Conservation (phyloP, 1,140 invertebrate species). For the Carcinoscorpius rotundicauda region DNA sequence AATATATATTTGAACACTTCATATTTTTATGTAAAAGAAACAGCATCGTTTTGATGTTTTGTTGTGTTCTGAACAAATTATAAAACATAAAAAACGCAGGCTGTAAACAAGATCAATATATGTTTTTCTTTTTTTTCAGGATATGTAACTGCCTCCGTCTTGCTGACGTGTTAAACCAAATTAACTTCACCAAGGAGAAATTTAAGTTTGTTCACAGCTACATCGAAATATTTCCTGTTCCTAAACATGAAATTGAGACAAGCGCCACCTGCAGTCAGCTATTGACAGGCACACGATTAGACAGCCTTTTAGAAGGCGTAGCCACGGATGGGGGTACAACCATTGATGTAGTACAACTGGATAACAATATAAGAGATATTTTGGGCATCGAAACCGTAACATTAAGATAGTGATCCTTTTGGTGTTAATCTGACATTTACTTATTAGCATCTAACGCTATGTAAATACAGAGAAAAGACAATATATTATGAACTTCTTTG, state of each 20-base stretch:
- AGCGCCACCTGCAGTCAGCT: constrained; percentile 1
- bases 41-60: too few relatives aligned
- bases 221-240: constrained; percentile 7
- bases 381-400: constrained; percentile 12
- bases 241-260: constrained; percentile 4
- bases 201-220: not conserved
- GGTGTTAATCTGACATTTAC: not conserved
- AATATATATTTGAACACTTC: too few relatives aligned
- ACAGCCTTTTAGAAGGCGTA: not conserved
- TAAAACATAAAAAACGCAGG: too few relatives aligned
- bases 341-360: constrained; percentile 3
- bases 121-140: not conserved
- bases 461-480: too few relatives aligned
- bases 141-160: constrained; percentile 4
- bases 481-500: too few relatives aligned
- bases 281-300: not conserved
- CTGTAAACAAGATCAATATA: too few relatives aligned
- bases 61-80: too few relatives aligned
- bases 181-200: constrained; percentile 5
- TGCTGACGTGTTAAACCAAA: constrained; percentile 9
- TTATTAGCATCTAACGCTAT: too few relatives aligned
- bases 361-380: constrained; percentile 8
- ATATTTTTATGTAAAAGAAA: too few relatives aligned
- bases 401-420: constrained; percentile 1
- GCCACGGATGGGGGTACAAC: not conserved